Evolutionary conservation across 2,888 invertebrate species (phyloP).

Genomic region (Ectobius pallidus): DNA sequence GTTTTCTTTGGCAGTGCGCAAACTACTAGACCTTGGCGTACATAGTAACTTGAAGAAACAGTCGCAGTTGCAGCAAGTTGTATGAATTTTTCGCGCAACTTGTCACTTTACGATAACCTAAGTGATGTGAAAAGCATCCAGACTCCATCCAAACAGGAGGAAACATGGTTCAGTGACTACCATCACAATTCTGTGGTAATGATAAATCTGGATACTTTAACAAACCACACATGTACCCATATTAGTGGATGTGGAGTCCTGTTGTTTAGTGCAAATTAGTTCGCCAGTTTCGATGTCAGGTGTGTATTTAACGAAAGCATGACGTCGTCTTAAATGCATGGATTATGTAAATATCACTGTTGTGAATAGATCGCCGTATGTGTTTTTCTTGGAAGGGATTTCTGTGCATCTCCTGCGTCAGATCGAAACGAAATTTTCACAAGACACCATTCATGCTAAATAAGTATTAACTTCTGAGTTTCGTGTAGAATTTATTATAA

Average conservation of each 20-base stretch:
- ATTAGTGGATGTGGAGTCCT: background rate
- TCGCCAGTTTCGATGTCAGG: background rate
- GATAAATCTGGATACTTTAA: background rate
- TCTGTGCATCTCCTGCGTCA: too few species aligned
- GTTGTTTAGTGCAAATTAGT: slow-evolving; percentile 11
- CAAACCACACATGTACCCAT: background rate
- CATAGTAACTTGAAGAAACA: background rate
- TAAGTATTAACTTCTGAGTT: too few species aligned
- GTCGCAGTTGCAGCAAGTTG: slow-evolving; percentile 2
- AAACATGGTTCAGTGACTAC: slow-evolving; percentile 17
- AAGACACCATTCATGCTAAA: too few species aligned
- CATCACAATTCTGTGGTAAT: background rate
- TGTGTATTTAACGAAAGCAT: too few species aligned
- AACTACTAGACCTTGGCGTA: background rate
- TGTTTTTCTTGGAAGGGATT: too few species aligned
- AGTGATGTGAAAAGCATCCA: background rate
- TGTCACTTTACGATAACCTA: slow-evolving; percentile 16
- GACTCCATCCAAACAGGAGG: background rate
- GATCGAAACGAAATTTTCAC: too few species aligned
- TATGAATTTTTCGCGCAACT: slow-evolving; percentile 28
- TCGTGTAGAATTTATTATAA: too few species aligned
- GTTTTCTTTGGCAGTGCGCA: slow-evolving; percentile 5
- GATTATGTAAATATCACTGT: too few species aligned
- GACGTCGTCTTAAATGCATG: too few species aligned
- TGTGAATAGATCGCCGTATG: too few species aligned